A percentile compares a stretch with the other conserved stretches of the same genome.
Evolutionary conservation across 2,797 vertebrate genomes (phyloP).

Genomic region (Threskiornis aethiopicus): DNA sequence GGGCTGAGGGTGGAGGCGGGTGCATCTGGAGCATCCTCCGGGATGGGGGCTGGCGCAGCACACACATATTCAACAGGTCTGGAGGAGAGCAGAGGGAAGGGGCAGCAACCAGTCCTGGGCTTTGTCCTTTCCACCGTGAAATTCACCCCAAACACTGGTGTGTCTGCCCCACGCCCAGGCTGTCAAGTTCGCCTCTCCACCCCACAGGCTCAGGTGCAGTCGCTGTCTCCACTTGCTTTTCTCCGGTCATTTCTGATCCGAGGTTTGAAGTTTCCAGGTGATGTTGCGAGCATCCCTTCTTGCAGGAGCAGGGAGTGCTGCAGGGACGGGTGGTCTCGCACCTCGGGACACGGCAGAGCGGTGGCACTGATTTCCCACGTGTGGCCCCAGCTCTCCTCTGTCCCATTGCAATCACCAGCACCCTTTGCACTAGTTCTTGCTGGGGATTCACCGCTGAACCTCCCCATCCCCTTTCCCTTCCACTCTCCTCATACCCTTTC

Average conservation of each 20-base stretch:
- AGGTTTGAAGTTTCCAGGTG: not conserved
- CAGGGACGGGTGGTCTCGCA: not conserved
- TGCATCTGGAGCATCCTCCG: not conserved
- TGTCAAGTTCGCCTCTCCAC: not conserved
- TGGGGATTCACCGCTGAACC: not conserved
- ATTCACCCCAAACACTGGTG: not conserved
- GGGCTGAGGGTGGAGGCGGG: not conserved
- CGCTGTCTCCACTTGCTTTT: not conserved
- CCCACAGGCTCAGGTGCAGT: not conserved
- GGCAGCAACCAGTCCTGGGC: not conserved
- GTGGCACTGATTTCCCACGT: not conserved
- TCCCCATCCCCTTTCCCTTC: not conserved
- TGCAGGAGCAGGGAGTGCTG: not conserved
- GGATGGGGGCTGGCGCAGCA: not conserved
- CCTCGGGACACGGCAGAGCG: rapidly evolving
- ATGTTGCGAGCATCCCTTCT: not conserved
- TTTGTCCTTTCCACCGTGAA: not conserved
- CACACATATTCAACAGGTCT: not conserved
- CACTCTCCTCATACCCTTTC: not conserved
- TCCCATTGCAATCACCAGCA: not conserved
- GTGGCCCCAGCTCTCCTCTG: not conserved
- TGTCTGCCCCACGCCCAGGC: rapidly evolving
- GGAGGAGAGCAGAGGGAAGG: not conserved
- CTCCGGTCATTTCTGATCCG: rapidly evolving
- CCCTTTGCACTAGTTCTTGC: not conserved